Conservation (phyloP, 2,113 vertebrate genomes). For the Gallinago undulata region DNA sequence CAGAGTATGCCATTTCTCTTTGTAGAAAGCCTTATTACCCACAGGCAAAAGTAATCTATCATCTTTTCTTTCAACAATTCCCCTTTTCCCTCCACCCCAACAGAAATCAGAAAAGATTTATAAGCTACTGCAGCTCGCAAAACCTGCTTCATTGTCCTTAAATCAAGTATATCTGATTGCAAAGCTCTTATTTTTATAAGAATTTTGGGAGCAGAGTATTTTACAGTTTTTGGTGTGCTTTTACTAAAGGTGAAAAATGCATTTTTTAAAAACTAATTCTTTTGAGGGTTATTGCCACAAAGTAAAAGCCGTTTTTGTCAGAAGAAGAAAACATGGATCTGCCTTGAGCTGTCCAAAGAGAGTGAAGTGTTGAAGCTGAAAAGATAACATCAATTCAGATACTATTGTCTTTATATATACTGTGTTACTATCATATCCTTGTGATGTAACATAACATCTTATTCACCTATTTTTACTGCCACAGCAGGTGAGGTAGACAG, state of each 20-base stretch:
- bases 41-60: slow-evolving; percentile 22
- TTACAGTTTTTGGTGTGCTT: neutral
- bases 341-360: neutral
- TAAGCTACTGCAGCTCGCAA: neutral
- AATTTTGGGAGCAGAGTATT: neutral
- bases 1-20: neutral
- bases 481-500: neutral
- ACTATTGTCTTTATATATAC: neutral
- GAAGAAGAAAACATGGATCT: neutral
- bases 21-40: slow-evolving; percentile 7
- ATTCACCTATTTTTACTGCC: neutral
- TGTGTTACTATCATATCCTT: neutral
- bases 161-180: neutral
- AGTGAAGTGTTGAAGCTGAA: neutral
- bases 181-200: neutral
- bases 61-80: neutral
- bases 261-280: neutral
- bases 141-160: neutral
- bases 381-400: neutral
- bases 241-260: neutral
- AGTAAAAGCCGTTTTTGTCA: neutral
- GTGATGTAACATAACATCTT: neutral
- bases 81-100: neutral
- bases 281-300: neutral
- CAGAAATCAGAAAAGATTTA: slow-evolving; percentile 22